phyloP scores from a whole-genome alignment of 2,797 vertebrate species.

The Sebastiscus albofasciatus region DNA sequence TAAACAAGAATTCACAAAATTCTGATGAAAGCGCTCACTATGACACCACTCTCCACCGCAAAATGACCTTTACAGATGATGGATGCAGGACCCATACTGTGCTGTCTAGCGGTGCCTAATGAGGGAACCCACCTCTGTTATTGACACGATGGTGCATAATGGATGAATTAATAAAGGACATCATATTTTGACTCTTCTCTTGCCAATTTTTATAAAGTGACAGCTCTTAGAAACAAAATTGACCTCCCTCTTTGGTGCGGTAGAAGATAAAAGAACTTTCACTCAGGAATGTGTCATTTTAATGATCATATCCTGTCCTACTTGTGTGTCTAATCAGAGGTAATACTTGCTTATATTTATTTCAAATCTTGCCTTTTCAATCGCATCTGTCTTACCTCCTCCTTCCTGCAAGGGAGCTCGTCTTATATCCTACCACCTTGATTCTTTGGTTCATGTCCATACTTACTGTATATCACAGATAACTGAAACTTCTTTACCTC shows the following conservation, averaged over 20 bases:
- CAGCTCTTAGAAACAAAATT: neutral
- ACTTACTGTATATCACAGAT: slow-evolving; percentile 34
- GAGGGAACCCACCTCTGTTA: slow-evolving; percentile 27
- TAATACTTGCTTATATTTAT: neutral
- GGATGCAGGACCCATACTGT: slow-evolving; percentile 23
- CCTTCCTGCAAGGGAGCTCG: neutral
- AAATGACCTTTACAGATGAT: slow-evolving; percentile 45
- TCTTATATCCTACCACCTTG: neutral
- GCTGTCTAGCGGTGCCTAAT: slow-evolving; percentile 47
- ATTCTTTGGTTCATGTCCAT: neutral
- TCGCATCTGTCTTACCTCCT: neutral
- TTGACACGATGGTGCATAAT: slow-evolving; percentile 35
- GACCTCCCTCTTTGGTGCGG: neutral
- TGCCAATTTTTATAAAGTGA: neutral
- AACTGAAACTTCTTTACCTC: slow-evolving; percentile 91
- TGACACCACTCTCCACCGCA: neutral
- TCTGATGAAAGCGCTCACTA: neutral
- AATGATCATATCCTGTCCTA: neutral
- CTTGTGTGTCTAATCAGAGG: neutral
- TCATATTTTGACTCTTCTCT: neutral
- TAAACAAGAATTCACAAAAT: neutral
- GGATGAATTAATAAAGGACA: slow-evolving; percentile 10
- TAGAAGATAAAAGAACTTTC: neutral
- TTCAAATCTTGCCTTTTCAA: neutral
- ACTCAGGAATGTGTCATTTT: neutral